Conservation (phyloP, 2,113 vertebrate genomes). For the Colinus virginianus region DNA sequence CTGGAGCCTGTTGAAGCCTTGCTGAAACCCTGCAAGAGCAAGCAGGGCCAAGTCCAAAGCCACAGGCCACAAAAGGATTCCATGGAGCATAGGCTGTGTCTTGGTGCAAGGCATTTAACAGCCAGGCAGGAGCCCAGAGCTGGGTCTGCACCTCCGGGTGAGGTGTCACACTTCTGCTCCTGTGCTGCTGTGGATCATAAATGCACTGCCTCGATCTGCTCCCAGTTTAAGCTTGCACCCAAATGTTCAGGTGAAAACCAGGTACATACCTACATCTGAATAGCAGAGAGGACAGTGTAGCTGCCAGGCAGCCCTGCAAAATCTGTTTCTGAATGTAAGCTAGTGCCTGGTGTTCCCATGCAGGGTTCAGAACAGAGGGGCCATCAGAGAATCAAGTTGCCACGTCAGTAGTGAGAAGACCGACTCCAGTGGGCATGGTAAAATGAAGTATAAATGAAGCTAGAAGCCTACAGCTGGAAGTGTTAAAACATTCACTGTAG, state of each 20-base stretch:
- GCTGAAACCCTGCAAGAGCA: background rate
- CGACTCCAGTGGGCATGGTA: background rate
- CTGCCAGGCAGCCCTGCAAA: background rate
- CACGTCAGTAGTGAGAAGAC: background rate
- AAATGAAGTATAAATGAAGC: background rate
- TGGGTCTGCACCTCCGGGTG: background rate
- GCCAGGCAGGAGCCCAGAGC: background rate
- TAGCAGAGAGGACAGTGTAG: background rate
- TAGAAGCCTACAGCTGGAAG: background rate
- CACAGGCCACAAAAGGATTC: background rate
- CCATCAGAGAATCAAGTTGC: background rate
- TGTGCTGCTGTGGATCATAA: background rate
- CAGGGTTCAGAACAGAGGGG: background rate
- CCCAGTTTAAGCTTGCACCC: background rate
- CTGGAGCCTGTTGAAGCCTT: background rate
- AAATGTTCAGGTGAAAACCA: background rate
- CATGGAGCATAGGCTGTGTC: accelerated
- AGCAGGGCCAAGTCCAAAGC: background rate
- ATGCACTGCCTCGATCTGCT: background rate
- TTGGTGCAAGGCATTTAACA: background rate
- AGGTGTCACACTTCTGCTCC: background rate
- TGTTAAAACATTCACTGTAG: background rate
- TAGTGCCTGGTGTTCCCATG: background rate
- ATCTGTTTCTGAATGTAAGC: background rate
- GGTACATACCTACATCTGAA: background rate